Conservation (phyloP, 23 tunicate genomes). For the Oikopleura dioica region DNA sequence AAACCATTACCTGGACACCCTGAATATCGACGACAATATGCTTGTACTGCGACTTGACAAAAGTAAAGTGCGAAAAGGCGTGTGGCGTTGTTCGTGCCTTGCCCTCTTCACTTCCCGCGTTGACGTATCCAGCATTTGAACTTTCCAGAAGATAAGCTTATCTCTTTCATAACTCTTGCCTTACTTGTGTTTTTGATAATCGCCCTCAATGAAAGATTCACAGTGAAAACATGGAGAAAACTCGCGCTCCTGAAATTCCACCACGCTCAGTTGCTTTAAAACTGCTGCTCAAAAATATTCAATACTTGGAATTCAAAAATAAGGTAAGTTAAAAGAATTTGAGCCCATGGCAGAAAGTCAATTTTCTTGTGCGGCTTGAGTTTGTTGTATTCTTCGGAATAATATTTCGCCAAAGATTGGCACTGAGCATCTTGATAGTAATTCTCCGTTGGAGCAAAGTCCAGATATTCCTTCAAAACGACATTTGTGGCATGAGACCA, state of each 20-base stretch:
- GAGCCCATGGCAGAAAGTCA: conserved; percentile 2
- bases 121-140: conserved; percentile 11
- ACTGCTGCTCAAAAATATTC: no score
- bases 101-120: not conserved
- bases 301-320: no score
- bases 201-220: not conserved
- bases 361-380: not conserved
- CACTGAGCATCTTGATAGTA: not conserved
- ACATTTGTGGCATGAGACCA: not conserved
- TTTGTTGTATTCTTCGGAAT: not conserved
- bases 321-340: no score
- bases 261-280: not conserved
- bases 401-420: not conserved
- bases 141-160: no score
- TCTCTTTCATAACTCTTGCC: not conserved
- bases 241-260: not conserved
- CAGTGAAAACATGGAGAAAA: not conserved
- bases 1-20: no score
- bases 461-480: not conserved
- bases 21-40: conserved; percentile 15
- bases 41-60: conserved; percentile 77
- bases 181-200: not conserved
- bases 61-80: conserved; percentile 98
- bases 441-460: not conserved
- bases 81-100: conserved; percentile 5